Evolutionary conservation across 1,140 invertebrate species (phyloP).

Genomic region (Zaprionus tsacasi): DNA sequence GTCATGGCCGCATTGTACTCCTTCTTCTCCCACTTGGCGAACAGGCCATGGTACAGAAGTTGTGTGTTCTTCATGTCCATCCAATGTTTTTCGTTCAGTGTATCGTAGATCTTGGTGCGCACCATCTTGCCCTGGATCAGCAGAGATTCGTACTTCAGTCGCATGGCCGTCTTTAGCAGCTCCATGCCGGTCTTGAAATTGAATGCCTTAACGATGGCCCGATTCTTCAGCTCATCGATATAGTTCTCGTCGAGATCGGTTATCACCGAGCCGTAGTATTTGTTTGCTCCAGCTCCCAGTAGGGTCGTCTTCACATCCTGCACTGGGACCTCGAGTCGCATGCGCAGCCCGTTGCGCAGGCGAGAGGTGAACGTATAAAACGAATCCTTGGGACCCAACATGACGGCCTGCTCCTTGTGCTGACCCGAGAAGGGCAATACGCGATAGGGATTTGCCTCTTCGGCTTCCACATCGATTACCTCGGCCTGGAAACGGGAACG

Average conservation of each 20-base stretch:
- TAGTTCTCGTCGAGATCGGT: slow-evolving; percentile 83
- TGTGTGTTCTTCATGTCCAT: slow-evolving; percentile 67
- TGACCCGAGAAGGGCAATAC: slow-evolving; percentile 76
- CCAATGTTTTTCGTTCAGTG: slow-evolving; percentile 76
- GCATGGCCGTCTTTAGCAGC: slow-evolving; percentile 69
- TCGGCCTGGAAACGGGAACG: slow-evolving; percentile 71
- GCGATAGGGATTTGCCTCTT: slow-evolving; percentile 72
- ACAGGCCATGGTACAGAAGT: slow-evolving; percentile 67
- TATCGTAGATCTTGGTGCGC: slow-evolving; percentile 77
- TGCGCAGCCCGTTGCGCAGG: slow-evolving; percentile 64
- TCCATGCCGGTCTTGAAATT: slow-evolving; percentile 70
- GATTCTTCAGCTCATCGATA: slow-evolving; percentile 72
- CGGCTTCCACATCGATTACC: slow-evolving; percentile 64
- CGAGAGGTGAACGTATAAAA: slow-evolving; percentile 77
- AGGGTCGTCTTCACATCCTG: slow-evolving; percentile 56
- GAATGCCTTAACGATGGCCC: slow-evolving; percentile 65
- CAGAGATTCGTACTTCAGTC: slow-evolving; percentile 77
- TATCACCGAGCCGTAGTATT: slow-evolving; percentile 63
- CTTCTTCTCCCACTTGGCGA: slow-evolving; percentile 78
- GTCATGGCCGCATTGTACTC: slow-evolving; percentile 79
- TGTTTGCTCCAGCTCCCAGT: slow-evolving; percentile 47
- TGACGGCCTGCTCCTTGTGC: slow-evolving; percentile 61
- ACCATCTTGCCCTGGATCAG: slow-evolving; percentile 78
- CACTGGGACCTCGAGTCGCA: slow-evolving; percentile 69
- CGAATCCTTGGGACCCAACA: slow-evolving; percentile 66